These are phyloP conservation scores for Gopherus evgoodei DNA, from an alignment of 2,113 vertebrate genomes.

Conservation along the genomic window DNA sequence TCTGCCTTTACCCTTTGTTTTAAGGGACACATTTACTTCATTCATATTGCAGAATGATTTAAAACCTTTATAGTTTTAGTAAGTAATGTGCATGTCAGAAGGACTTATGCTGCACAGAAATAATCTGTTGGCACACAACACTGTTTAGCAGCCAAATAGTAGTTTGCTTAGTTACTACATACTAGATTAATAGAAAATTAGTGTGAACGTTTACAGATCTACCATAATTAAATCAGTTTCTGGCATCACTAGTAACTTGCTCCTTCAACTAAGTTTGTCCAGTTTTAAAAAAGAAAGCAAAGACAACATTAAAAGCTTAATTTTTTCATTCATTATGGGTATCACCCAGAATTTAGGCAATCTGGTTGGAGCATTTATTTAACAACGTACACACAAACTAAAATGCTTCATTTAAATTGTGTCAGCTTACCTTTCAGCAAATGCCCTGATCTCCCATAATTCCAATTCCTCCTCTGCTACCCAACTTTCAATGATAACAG, in stretches of 20 bases:
- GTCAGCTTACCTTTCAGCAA: conserved; percentile 92
- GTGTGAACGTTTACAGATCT: not conserved
- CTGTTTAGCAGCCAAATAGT: not conserved
- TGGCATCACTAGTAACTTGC: not conserved
- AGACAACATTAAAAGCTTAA: not conserved
- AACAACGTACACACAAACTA: not conserved
- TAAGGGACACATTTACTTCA: not conserved
- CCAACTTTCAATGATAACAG: conserved; percentile 98
- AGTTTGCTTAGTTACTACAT: not conserved
- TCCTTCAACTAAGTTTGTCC: not conserved
- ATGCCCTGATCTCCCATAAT: conserved; percentile 98
- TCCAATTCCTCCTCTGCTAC: conserved; percentile 98
- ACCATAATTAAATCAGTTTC: not conserved
- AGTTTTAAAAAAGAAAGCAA: not conserved
- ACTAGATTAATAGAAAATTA: not conserved
- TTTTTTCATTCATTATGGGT: not conserved
- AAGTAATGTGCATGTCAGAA: not conserved
- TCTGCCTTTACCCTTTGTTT: not conserved
- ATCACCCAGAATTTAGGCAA: not conserved
- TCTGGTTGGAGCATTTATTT: not conserved
- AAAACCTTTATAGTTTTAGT: not conserved
- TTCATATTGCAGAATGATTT: not conserved
- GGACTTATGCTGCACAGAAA: not conserved
- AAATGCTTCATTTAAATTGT: not conserved
- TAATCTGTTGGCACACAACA: not conserved